phyloP scores from a whole-genome alignment of 2,888 invertebrate species.

The Meiosimyza decipiens region DNA sequence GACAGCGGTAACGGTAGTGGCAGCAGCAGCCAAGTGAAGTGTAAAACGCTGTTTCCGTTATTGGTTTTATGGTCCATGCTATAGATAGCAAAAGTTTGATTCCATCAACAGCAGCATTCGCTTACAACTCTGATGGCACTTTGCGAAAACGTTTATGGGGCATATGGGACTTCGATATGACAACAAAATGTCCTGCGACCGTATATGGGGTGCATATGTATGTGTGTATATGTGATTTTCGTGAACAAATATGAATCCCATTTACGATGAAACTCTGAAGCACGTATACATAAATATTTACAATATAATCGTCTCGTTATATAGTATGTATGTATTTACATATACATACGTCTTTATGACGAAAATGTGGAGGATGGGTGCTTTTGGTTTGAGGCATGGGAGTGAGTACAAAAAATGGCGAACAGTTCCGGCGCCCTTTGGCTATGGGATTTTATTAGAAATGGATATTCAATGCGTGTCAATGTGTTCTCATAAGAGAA shows the following conservation, averaged over 20 bases:
- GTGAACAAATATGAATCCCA: conserved; percentile 18
- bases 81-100: conserved; percentile 51
- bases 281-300: background rate
- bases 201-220: conserved; percentile 17
- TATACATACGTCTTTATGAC: background rate
- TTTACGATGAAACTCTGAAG: background rate
- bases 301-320: conserved; percentile 23
- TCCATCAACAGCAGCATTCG: conserved; percentile 49
- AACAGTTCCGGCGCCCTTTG: conserved; percentile 16
- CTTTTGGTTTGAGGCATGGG: background rate
- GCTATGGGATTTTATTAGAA: conserved; percentile 30
- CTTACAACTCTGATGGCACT: conserved; percentile 61
- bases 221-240: conserved; percentile 24
- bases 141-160: conserved; percentile 59
- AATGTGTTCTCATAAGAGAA: no score
- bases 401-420: conserved; percentile 13
- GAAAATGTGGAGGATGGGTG: background rate
- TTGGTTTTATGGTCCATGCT: conserved; percentile 64
- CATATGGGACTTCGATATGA: conserved; percentile 67
- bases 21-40: conserved; percentile 60
- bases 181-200: conserved; percentile 57
- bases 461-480: conserved; percentile 1
- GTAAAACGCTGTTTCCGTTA: conserved; percentile 65
- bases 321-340: conserved; percentile 9
- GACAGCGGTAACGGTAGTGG: background rate